Percentiles rank a stretch among this genome's conserved stretches.
Conservation (phyloP, 92 coral and sea anemone genomes). For the Parazoanthus darwini region DNA sequence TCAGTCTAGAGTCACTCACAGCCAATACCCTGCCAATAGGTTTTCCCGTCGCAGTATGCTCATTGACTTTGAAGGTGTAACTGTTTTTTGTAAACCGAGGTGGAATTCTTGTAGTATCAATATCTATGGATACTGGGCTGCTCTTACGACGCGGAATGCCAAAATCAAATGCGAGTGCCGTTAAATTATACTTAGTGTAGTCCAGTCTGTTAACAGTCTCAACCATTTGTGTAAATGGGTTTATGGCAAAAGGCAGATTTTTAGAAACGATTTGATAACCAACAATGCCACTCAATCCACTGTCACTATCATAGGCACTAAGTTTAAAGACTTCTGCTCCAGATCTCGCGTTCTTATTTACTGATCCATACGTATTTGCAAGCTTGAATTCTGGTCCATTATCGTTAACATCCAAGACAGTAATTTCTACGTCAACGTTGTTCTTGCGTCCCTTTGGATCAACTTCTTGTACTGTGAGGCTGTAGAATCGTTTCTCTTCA, state of each 20-base stretch:
- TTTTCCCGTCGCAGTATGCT: constrained; percentile 66
- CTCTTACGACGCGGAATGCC: constrained; percentile 81
- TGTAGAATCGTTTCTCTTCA: constrained; percentile 72
- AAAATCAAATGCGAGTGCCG: constrained; percentile 71
- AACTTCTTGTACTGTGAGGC: constrained; percentile 74
- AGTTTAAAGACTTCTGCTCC: constrained; percentile 86
- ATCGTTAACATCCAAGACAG: constrained; percentile 87
- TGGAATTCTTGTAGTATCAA: constrained; percentile 71
- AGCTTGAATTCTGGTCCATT: constrained; percentile 80
- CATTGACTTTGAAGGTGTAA: constrained; percentile 75
- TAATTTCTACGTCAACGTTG: constrained; percentile 73
- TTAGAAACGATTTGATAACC: constrained; percentile 66
- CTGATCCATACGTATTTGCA: constrained; percentile 65
- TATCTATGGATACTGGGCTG: constrained; percentile 58
- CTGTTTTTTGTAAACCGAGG: constrained; percentile 77
- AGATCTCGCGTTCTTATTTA: constrained; percentile 81
- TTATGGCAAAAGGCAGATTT: constrained; percentile 66
- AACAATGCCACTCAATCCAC: constrained; percentile 74
- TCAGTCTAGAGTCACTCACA: constrained; percentile 76
- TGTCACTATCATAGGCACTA: constrained; percentile 80
- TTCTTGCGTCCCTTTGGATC: constrained; percentile 71
- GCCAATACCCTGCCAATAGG: constrained; percentile 73
- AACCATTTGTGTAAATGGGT: constrained; percentile 66
- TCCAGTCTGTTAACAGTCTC: constrained; percentile 68
- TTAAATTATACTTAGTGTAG: constrained; percentile 57